These are phyloP conservation scores for Melanotaenia pygmaea DNA, from an alignment of 2,797 vertebrate genomes.

Conservation along the genomic window DNA sequence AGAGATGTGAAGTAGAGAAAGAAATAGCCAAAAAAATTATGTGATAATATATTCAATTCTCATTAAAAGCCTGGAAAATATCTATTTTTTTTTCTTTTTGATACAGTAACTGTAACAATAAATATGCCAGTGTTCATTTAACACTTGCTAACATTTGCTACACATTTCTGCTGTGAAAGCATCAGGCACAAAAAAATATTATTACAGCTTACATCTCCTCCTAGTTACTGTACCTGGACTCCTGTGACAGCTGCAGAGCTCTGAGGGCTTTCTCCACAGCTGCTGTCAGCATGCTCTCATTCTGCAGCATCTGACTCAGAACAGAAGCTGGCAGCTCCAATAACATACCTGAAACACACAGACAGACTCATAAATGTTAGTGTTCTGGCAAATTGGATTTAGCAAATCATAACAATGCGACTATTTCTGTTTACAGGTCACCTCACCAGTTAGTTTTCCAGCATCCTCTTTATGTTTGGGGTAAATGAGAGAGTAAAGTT, in stretches of 20 bases:
- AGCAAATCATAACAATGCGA: not conserved
- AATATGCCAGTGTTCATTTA: not conserved
- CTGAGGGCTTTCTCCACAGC: constrained; percentile 82
- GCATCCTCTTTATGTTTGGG: constrained; percentile 77
- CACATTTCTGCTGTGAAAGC: not conserved
- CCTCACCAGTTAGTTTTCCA: constrained; percentile 85
- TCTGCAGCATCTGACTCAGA: constrained; percentile 80
- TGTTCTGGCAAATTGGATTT: not conserved
- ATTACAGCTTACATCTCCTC: not conserved
- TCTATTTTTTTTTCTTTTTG: too few relatives aligned
- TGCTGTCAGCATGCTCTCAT: constrained; percentile 75
- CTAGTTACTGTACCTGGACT: constrained; percentile 64
- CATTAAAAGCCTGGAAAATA: too few relatives aligned
- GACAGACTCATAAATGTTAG: not conserved
- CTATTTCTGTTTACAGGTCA: not conserved
- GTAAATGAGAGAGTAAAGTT: constrained; percentile 79
- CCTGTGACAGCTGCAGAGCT: constrained; percentile 69
- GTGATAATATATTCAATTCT: too few relatives aligned
- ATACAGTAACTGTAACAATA: not conserved
- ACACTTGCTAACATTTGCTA: not conserved
- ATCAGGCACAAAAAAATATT: not conserved
- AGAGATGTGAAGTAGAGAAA: too few relatives aligned
- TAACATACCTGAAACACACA: constrained; percentile 82
- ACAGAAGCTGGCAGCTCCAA: constrained; percentile 81
- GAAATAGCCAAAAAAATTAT: too few relatives aligned